Base-by-base conservation (phyloP, 2,888 invertebrate genomes). In the Pimpla rufipes region DNA sequence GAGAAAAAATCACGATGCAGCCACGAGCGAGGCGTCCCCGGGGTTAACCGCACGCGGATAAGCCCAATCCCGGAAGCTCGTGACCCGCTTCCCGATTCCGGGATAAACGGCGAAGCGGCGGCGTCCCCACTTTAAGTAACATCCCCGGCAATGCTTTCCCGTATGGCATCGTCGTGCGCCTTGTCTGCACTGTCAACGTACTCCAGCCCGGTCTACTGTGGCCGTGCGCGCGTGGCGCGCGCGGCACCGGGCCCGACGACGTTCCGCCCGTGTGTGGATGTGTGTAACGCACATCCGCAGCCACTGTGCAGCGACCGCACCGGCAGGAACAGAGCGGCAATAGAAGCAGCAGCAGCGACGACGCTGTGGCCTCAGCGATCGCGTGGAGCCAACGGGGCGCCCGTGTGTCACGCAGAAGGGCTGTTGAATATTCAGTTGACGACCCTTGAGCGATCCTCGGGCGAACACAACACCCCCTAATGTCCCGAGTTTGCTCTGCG, bases 351-450 rank as follows among this genome's bases (percentile, higher is more conserved):
- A 13, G 52, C 13, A 66, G 35, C 16, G 37, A 37, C 29, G 13
- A 52, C n/a, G 21, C 16, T 67, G 76, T 35, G 76, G 55, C 29
- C 47, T 57, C 45, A 42, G 57, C 52, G 62, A 70, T 81, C 78
- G 42, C 80, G 77, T 75, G 71, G 80, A 81, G 82, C 71, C 52
- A 70, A 18, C 16, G 42, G 70, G 66, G 10, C 66, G 68, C 68
- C 73, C 79, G 86, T 86, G 82, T 85, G 85, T 85, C 85, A 73
- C 86, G 81, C 83, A 73, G 87, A 87, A 88, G 88, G 87, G 86
- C 89, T 90, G 88, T 89, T 92, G 92, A 92, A 92, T 92, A 92
- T 92, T 92, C 91, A 92, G 88, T 75, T 83, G 74, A 80, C 88
- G 86, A 88, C 84, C 87, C 89, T 89, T 86, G 87, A 88, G 83